A percentile compares a stretch with the other conserved stretches of the same genome.
Conservation (phyloP, 2,113 vertebrate species). For the Piprites chloris region DNA sequence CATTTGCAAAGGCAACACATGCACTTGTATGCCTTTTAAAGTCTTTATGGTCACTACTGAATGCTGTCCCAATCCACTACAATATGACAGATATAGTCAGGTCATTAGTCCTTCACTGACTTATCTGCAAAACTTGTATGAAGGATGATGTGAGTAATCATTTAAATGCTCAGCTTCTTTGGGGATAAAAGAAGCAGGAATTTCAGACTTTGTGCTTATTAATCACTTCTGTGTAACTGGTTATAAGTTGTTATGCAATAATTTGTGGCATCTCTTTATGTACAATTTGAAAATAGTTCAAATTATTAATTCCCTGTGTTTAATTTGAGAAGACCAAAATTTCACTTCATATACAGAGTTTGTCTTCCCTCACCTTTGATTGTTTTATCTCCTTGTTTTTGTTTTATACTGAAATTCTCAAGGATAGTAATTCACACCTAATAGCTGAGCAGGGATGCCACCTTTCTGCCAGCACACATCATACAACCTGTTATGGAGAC, state of each 20-base stretch:
- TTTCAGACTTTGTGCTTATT: background rate
- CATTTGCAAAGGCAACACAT: constrained; percentile 14
- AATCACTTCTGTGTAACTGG: background rate
- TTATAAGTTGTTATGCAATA: background rate
- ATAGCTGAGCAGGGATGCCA: constrained; percentile 18
- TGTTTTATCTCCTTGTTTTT: background rate
- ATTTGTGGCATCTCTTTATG: background rate
- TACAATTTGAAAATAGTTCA: background rate
- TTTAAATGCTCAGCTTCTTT: background rate
- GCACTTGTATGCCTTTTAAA: background rate
- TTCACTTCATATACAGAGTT: background rate
- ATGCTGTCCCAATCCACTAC: background rate
- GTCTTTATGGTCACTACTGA: background rate
- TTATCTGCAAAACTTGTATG: background rate
- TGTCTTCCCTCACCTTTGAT: background rate
- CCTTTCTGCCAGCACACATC: constrained; percentile 7
- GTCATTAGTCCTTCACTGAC: background rate
- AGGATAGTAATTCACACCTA: background rate
- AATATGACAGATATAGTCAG: background rate
- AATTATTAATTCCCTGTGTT: background rate
- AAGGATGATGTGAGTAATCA: background rate
- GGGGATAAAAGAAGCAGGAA: background rate
- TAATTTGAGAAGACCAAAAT: background rate
- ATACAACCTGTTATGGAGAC: background rate
- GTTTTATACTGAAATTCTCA: background rate